Conservation (phyloP, 2,113 vertebrate genomes). For the Acinonyx jubatus region DNA sequence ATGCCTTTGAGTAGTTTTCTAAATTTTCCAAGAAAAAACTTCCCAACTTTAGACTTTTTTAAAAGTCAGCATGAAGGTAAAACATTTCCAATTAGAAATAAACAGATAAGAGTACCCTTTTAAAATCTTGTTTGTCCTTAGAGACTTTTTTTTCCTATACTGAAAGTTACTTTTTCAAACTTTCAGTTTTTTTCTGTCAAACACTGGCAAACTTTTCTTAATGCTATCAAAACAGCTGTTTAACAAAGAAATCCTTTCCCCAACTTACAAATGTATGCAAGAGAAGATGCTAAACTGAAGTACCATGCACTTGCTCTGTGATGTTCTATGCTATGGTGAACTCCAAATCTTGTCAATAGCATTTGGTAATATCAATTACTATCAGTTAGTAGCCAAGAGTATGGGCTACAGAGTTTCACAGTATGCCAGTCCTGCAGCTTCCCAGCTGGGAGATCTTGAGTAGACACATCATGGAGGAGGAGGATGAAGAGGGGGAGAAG, state of each 20-base stretch:
- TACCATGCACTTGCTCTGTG: neutral
- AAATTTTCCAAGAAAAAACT: constrained; percentile 10
- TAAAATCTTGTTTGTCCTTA: constrained; percentile 5
- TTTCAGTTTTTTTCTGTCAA: neutral
- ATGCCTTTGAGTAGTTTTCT: neutral
- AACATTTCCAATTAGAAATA: constrained; percentile 37
- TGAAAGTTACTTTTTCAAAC: neutral
- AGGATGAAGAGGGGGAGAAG: neutral
- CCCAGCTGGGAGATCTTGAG: neutral
- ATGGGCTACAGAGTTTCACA: neutral
- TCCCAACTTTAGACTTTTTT: neutral
- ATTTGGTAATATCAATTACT: neutral
- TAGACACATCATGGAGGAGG: neutral
- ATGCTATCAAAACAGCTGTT: neutral
- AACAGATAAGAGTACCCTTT: neutral
- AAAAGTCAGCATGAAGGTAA: neutral
- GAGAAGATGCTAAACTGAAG: neutral
- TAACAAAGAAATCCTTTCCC: neutral
- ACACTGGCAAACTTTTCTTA: neutral
- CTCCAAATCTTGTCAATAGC: neutral
- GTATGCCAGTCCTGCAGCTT: too few relatives aligned
- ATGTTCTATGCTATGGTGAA: neutral
- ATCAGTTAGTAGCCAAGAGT: neutral
- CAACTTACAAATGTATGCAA: neutral
- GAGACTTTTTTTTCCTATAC: neutral